phyloP scores from a whole-genome alignment of 2,888 invertebrate genomes.

The Oegoconia quadripuncta region DNA sequence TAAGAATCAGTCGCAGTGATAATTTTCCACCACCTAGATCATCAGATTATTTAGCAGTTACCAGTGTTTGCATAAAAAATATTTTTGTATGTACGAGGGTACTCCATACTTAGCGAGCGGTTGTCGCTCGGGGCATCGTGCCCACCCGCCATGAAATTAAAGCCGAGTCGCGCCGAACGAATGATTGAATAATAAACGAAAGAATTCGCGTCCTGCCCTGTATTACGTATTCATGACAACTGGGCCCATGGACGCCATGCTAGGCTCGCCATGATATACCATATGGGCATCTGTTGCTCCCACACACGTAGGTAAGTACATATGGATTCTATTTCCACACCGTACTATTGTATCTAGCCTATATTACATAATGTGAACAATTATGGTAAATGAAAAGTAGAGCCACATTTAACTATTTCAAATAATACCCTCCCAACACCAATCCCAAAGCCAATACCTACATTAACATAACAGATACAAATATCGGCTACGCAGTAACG shows the following conservation, averaged over 20 bases:
- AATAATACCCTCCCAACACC: conserved; percentile 14
- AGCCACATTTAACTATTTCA: conserved; percentile 22
- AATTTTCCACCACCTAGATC: too few relatives aligned
- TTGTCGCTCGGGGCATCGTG: conserved; percentile 63
- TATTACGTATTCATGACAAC: conserved; percentile 78
- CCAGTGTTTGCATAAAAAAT: too few relatives aligned
- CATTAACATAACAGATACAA: conserved; percentile 44
- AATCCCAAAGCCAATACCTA: conserved; percentile 33
- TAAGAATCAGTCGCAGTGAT: too few relatives aligned
- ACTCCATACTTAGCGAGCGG: conserved; percentile 51
- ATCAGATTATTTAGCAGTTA: too few relatives aligned
- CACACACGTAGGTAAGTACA: conserved; percentile 2
- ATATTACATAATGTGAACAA: too few relatives aligned
- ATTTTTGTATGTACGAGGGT: conserved; percentile 21
- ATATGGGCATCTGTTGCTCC: conserved; percentile 23
- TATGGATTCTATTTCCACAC: not conserved
- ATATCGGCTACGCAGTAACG: conserved; percentile 41
- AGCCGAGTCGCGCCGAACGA: conserved; percentile 77
- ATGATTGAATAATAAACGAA: conserved; percentile 80
- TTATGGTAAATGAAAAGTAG: too few relatives aligned
- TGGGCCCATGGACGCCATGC: conserved; percentile 51
- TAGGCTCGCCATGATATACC: conserved; percentile 33
- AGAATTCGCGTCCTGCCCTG: conserved; percentile 77
- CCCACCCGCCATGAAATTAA: conserved; percentile 79
- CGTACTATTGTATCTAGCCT: too few relatives aligned